Base-by-base conservation (phyloP, 2,888 invertebrate genomes). In the Agonopterix heracliana region DNA sequence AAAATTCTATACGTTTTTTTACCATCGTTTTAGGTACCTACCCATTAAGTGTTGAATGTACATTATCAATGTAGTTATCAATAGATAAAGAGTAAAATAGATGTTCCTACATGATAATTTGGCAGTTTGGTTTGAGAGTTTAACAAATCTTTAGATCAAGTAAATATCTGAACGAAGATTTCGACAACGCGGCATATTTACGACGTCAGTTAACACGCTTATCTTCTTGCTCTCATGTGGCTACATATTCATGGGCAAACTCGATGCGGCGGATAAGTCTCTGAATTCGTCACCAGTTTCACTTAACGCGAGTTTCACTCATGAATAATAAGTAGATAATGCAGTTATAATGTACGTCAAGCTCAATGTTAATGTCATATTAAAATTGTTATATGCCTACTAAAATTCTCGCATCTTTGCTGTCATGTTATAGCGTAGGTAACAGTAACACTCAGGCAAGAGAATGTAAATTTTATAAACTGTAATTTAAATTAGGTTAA, bases 291-390 rank as follows among this genome's bases (percentile, higher is more conserved):
- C 79, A 50, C 74, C 74, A 72, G 68, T 68, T 69, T 62, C 71
- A 70, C 77, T 76, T 69, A 61, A 57, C 60, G 59, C 54, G 66
- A 81, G 77, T 82, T 82, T 67, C 61, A 53, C 70, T 81, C 75
- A 82, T 87, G 85, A 82, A 86, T 87, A 85, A 81, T 82, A 70
- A 83, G 66, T 57, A 64, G 69, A 74, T 82, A 82, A 84, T 85
- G 83, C 81, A 82, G 78, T 85, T 85, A 81, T 79, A 78, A 81
- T 76, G 71, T 68, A 70, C 67, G 64, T 61, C 54, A 57, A 53
- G 64, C 66, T 68, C 56, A 61, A 68, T 75, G 70, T 70, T 76
- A 75, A 74, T 71, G 66, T 61, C 60, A 54, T 56, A 68, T 74
- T 75, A 71, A 72, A 80, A 12, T 41, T 41, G 11, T 78, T 78